A percentile compares a stretch with the other conserved stretches of the same genome.
Evolutionary conservation across 1,140 invertebrate species (phyloP).

Genomic region (Cydia fagiglandana): DNA sequence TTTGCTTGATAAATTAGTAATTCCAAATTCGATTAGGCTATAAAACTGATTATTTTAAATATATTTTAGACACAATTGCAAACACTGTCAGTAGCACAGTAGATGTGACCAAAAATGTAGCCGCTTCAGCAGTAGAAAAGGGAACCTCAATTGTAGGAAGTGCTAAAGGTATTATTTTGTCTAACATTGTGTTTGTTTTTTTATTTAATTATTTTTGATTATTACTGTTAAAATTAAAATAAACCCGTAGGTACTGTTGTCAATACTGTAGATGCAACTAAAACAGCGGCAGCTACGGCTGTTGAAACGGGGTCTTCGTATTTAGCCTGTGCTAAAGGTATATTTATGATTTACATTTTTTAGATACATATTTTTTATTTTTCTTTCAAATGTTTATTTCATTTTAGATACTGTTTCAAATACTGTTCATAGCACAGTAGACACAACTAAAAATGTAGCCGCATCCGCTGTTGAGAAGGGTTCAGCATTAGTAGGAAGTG

Average conservation of each 20-base stretch:
- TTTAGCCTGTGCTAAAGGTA: slow-evolving; percentile 42
- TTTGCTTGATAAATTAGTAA: background rate
- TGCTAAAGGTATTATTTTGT: slow-evolving; percentile 15
- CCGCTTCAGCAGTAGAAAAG: slow-evolving; percentile 46
- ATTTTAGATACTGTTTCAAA: slow-evolving; percentile 52
- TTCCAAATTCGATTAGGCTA: background rate
- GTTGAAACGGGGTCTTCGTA: slow-evolving; percentile 10
- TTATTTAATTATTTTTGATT: slow-evolving; percentile 34
- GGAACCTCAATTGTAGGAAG: slow-evolving; percentile 39
- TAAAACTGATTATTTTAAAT: slow-evolving; percentile 31
- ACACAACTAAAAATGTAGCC: slow-evolving; percentile 51
- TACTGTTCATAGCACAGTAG: slow-evolving; percentile 46
- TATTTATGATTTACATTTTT: slow-evolving; percentile 20
- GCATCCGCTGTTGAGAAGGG: slow-evolving; percentile 46
- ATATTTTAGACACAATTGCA: slow-evolving; percentile 50
- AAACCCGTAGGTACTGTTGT: slow-evolving; percentile 48
- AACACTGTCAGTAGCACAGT: slow-evolving; percentile 46
- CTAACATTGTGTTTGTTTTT: background rate
- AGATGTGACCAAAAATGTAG: slow-evolving; percentile 52
- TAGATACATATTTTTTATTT: slow-evolving; percentile 34
- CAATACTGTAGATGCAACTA: slow-evolving; percentile 46
- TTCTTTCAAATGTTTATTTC: slow-evolving; percentile 32
- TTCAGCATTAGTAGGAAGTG: slow-evolving; percentile 37
- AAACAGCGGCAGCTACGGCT: slow-evolving; percentile 40
- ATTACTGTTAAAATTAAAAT: slow-evolving; percentile 33